Evolutionary conservation across 2,888 invertebrate genomes (phyloP).

Genomic region (Ormyrus pomaceus): DNA sequence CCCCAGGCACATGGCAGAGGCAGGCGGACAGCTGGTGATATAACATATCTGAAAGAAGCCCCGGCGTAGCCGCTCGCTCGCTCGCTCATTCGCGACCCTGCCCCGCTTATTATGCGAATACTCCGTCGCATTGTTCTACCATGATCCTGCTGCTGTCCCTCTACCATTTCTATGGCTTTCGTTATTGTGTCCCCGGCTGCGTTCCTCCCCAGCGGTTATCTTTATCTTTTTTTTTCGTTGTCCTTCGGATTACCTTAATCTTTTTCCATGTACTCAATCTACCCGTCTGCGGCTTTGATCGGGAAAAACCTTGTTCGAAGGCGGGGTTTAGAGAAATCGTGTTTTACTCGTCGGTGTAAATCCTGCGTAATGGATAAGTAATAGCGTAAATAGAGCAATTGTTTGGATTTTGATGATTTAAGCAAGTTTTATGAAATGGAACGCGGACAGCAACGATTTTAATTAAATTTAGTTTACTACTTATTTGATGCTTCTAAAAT

Average conservation of each 20-base stretch:
- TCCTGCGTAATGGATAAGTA: too few species aligned
- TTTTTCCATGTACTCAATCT: not conserved
- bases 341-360: too few species aligned
- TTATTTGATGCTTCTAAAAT: too few species aligned
- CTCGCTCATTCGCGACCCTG: slow-evolving; percentile 62
- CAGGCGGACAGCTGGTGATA: slow-evolving; percentile 54
- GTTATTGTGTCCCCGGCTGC: slow-evolving; percentile 26
- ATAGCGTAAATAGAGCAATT: too few species aligned
- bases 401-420: too few species aligned
- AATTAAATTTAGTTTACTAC: too few species aligned
- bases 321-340: too few species aligned
- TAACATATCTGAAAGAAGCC: slow-evolving; percentile 64
- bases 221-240: not conserved
- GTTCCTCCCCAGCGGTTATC: not conserved
- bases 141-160: not conserved
- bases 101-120: slow-evolving; percentile 65
- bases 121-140: slow-evolving; percentile 50
- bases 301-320: too few species aligned
- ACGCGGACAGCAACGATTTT: too few species aligned
- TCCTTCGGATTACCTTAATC: slow-evolving; percentile 42
- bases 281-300: too few species aligned
- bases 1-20: not conserved
- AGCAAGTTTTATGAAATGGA: too few species aligned
- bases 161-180: slow-evolving; percentile 54
- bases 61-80: slow-evolving; percentile 55